Conservation (phyloP, 1,140 invertebrate species). For the Pseudomyrmex cubaensis region DNA sequence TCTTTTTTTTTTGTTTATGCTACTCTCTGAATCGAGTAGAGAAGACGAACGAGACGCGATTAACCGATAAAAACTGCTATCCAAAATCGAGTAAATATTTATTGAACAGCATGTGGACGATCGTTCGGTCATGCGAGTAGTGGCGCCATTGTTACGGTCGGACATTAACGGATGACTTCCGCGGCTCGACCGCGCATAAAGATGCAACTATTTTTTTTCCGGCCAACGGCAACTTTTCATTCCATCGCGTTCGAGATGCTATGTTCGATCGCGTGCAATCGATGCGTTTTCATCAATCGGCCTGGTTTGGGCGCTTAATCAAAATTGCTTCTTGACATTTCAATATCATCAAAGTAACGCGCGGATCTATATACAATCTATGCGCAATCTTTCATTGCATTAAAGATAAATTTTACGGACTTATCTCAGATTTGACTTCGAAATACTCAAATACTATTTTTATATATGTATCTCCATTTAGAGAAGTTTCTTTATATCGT, state of each 20-base stretch:
- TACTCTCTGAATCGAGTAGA: background rate
- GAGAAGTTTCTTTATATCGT: background rate
- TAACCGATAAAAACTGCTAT: conserved; percentile 27
- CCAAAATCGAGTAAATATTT: conserved; percentile 74
- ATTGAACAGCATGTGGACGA: conserved; percentile 66
- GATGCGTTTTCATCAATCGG: conserved; percentile 11
- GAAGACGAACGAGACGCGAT: conserved; percentile 45
- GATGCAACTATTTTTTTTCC: conserved; percentile 59
- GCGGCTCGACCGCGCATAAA: conserved; percentile 69
- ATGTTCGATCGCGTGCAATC: conserved; percentile 37
- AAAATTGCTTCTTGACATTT: conserved; percentile 36
- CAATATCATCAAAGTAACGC: background rate
- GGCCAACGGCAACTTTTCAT: conserved; percentile 38
- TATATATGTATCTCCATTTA: background rate
- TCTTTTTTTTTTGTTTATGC: background rate
- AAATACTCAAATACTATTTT: too few relatives aligned
- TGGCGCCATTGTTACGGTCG: conserved; percentile 75
- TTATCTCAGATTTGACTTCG: too few relatives aligned
- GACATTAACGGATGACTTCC: conserved; percentile 82
- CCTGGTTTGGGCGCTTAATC: conserved; percentile 17
- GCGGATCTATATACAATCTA: background rate
- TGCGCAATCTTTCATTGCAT: background rate
- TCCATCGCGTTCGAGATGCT: conserved; percentile 34
- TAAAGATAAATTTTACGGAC: background rate
- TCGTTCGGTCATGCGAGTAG: conserved; percentile 65